Conservation (phyloP, 2,888 invertebrate species). For the Epiblema foenella region DNA sequence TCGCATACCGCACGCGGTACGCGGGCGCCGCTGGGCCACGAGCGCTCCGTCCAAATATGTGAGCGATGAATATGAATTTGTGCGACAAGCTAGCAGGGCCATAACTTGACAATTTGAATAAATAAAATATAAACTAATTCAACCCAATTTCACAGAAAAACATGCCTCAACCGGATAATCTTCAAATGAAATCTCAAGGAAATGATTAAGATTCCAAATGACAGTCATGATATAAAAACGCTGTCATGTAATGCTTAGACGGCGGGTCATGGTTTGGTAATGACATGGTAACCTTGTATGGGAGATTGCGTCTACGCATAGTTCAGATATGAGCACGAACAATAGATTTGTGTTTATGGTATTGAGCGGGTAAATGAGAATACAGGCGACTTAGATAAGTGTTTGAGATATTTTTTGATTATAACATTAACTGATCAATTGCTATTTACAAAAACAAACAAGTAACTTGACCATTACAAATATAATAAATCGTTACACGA, state of each 20-base stretch:
- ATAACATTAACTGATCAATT: neutral
- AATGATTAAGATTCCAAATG: slow-evolving; percentile 34
- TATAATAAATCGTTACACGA: too few relatives aligned
- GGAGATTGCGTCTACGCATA: slow-evolving; percentile 3
- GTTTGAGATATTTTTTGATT: too few relatives aligned
- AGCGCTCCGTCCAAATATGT: too few relatives aligned
- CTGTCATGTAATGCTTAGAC: slow-evolving; percentile 14
- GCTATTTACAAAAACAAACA: neutral
- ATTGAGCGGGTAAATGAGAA: slow-evolving; percentile 1
- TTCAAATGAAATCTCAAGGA: slow-evolving; percentile 20
- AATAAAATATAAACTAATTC: too few relatives aligned
- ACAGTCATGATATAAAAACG: slow-evolving; percentile 11
- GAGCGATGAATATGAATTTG: neutral
- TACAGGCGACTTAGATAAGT: neutral
- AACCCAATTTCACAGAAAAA: slow-evolving; percentile 8
- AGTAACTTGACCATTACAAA: too few relatives aligned
- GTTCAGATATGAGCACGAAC: neutral
- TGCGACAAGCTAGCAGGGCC: slow-evolving; percentile 4
- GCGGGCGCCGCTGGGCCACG: too few relatives aligned
- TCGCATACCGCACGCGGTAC: too few relatives aligned
- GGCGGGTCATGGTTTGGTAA: slow-evolving; percentile 20
- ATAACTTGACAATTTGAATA: neutral
- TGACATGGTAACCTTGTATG: slow-evolving; percentile 25
- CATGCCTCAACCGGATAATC: slow-evolving; percentile 17
- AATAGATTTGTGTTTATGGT: slow-evolving; percentile 1